Conservation (phyloP, 2,113 vertebrate genomes). For the Rhea americana region DNA sequence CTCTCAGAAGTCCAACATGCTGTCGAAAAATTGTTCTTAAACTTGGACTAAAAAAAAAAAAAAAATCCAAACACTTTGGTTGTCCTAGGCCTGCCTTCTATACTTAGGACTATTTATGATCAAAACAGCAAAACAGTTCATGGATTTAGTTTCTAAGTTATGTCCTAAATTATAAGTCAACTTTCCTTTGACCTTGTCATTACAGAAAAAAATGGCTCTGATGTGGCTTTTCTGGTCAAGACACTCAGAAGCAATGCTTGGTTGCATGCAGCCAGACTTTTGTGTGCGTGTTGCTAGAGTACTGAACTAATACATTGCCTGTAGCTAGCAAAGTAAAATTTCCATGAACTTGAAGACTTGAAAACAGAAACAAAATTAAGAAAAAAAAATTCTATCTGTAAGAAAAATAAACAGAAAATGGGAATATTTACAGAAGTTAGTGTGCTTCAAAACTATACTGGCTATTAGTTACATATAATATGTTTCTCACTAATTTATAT, state of each 20-base stretch:
- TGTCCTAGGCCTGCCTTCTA: not conserved
- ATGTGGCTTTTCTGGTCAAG: not conserved
- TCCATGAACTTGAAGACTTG: not conserved
- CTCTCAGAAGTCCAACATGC: no score
- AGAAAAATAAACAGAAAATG: not conserved
- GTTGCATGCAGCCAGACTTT: not conserved
- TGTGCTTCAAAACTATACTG: not conserved
- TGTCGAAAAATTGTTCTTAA: not conserved
- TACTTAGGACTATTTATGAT: not conserved
- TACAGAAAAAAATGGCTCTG: not conserved
- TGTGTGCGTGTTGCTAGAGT: not conserved
- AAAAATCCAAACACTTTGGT: not conserved
- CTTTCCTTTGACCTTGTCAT: not conserved
- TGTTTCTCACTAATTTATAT: not conserved
- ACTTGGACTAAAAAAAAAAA: not conserved
- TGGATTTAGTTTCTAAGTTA: accelerated
- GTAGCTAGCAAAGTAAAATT: not conserved
- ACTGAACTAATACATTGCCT: not conserved
- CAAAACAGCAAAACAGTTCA: not conserved
- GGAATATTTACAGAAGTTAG: not conserved
- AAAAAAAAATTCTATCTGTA: not conserved
- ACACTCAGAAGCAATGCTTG: not conserved
- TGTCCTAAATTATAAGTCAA: not conserved
- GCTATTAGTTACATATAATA: not conserved
- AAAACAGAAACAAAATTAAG: not conserved